phyloP scores from a whole-genome alignment of 37 sponge, comb jelly and placozoan species.

The Theonella swinhoei region DNA sequence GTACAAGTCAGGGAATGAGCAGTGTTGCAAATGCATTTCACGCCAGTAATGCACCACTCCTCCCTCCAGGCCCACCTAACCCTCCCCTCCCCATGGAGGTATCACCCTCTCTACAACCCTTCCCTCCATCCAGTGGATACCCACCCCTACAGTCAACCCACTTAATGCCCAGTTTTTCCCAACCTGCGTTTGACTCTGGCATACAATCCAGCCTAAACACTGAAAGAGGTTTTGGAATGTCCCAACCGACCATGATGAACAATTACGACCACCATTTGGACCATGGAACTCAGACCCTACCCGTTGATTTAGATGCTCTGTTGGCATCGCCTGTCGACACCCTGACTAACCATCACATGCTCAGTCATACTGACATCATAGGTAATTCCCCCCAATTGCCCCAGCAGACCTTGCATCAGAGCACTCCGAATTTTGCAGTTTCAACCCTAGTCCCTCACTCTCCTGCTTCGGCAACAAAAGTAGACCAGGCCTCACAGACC shows the following conservation, averaged over 20 bases:
- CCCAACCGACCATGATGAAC: not conserved
- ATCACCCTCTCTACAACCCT: not conserved
- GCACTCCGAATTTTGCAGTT: too few relatives aligned
- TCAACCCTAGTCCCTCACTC: too few relatives aligned
- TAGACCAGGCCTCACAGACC: conserved; percentile 44
- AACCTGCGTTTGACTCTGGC: not conserved
- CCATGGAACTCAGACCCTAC: conserved; percentile 49
- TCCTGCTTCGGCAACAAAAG: too few relatives aligned
- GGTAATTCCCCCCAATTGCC: too few relatives aligned
- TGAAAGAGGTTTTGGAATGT: not conserved
- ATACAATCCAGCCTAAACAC: not conserved
- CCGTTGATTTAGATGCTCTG: conserved; percentile 28
- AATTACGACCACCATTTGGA: not conserved
- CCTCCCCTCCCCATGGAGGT: not conserved
- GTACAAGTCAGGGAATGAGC: not conserved
- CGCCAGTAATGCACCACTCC: not conserved
- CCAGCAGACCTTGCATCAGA: too few relatives aligned
- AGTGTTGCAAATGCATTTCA: not conserved
- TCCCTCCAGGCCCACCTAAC: not conserved
- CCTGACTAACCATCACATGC: too few relatives aligned
- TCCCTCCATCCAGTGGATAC: not conserved
- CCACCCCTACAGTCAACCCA: not conserved
- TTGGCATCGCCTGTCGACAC: too few relatives aligned
- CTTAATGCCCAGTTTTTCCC: not conserved
- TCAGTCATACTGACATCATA: too few relatives aligned